Evolutionary conservation across 2,888 invertebrate genomes (phyloP), one percentile per base, ranked within the genome.

Genomic region (Drosophila villosipedis): DNA sequence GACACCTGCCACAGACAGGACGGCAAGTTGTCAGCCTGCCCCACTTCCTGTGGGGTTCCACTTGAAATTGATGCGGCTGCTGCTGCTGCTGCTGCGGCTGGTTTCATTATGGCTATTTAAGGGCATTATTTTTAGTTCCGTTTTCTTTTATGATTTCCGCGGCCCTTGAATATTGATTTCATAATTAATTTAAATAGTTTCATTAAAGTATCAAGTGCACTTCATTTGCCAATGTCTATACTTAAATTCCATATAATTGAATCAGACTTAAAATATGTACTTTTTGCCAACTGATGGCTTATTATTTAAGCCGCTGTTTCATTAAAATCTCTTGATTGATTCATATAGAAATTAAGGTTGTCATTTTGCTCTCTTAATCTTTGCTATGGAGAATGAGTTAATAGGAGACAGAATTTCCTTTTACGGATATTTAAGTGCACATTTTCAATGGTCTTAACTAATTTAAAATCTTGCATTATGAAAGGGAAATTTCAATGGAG

Each of bases 1-100:
- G 90, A 88, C 90, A 88, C 90, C 86, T 88, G 84, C 78, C 81
- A 82, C 76, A 86, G 84, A 80, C 78, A 73, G 71, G 67, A 73
- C 78, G 76, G 61, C 57, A 67, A 63, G 61, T 77, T 70, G 73
- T 73, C 55, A 63, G 55, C 5, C 53, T 47, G 60, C 53, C 47
- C 16, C 73, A 67, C 77, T 89, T 84, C 84, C 89, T 89, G 89
- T 65, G 68, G 77, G 63, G 63, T 60, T 33, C 61, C 59, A 25
- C 31, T 41, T 58, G 4, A 47, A 25, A 47, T 47, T 47, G 22
- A 16, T 37, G 16, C 37, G 6, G 35, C 6, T 6, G 6, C 12
- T 52, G 53, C 12, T 12, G n/a, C 30, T 35, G 60, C n/a, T 30
- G 22, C 39, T 47, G 22, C 7, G 4, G 2, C 22, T 47, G 47